phyloP scores from a whole-genome alignment of 2,888 invertebrate genomes.

The Eudemis profundana region DNA sequence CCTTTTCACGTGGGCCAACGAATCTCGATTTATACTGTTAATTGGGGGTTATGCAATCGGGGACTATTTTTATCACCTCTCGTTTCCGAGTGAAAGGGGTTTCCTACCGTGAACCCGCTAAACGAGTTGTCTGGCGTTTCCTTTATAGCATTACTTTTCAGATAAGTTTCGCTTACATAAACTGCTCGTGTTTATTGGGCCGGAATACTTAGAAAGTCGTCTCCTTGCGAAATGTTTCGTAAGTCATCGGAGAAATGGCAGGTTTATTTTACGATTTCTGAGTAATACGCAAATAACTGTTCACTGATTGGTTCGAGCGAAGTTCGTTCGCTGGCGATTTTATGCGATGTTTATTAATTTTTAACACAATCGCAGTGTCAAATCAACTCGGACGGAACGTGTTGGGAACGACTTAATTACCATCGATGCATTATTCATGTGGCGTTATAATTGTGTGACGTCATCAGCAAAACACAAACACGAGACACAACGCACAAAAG shows the following conservation, averaged over 20 bases:
- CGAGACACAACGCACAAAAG: constrained; percentile 49
- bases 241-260: constrained; percentile 9
- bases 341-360: constrained; percentile 33
- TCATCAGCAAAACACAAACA: constrained; percentile 35
- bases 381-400: constrained; percentile 14
- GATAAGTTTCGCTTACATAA: constrained; percentile 7
- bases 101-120: constrained; percentile 68
- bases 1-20: constrained; percentile 66
- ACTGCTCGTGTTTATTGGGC: background rate
- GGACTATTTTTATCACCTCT: constrained; percentile 69
- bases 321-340: background rate
- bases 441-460: constrained; percentile 45
- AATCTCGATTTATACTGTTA: constrained; percentile 68
- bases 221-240: constrained; percentile 7
- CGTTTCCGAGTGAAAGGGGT: constrained; percentile 77
- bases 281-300: background rate
- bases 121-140: constrained; percentile 61
- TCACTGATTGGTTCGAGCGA: background rate
- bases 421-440: constrained; percentile 49
- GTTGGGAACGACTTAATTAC: constrained; percentile 46
- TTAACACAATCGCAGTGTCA: constrained; percentile 28
- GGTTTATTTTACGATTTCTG: constrained; percentile 13
- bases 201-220: constrained; percentile 18
- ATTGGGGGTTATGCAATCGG: constrained; percentile 74
- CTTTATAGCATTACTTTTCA: constrained; percentile 51